These are phyloP conservation scores for Zophobas atratus DNA, from an alignment of 1,140 invertebrate species.

Conservation along the genomic window DNA sequence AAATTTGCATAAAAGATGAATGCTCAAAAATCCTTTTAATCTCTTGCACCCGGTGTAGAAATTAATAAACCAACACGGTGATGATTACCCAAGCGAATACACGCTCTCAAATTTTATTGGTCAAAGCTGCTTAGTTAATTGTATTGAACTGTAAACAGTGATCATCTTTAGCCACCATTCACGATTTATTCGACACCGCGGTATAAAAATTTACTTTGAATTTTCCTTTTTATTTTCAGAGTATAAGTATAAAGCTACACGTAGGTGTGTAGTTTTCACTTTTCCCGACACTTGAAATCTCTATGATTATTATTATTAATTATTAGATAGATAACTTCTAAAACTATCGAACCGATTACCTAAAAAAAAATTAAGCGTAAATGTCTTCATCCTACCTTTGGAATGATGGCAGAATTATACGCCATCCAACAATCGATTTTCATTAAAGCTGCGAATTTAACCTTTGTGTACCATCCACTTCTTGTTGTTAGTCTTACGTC, in stretches of 20 bases:
- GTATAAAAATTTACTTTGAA: conserved; percentile 37
- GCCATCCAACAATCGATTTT: conserved; percentile 3
- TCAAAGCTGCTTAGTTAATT: conserved; percentile 30
- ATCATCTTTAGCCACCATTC: conserved; percentile 4
- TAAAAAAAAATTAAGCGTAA: too few species aligned
- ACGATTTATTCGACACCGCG: neutral
- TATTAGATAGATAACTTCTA: too few species aligned
- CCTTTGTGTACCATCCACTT: neutral
- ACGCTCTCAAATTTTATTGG: conserved; percentile 24
- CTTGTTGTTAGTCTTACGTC: neutral
- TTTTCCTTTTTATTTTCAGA: conserved; percentile 12
- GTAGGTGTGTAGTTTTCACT: too few species aligned
- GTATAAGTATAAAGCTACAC: too few species aligned
- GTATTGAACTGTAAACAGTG: neutral
- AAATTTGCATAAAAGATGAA: neutral
- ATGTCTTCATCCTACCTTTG: too few species aligned
- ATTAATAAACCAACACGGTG: neutral
- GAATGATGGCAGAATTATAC: too few species aligned
- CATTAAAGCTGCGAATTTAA: conserved; percentile 5
- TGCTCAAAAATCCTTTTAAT: neutral
- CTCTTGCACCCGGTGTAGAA: neutral
- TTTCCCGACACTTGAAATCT: too few species aligned
- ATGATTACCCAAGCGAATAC: conserved; percentile 8
- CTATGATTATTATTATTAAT: too few species aligned
- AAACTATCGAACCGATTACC: too few species aligned